A percentile compares a stretch with the other conserved stretches of the same genome.
These are phyloP conservation scores for Harpagoxenus sublaevis DNA, from an alignment of 2,888 invertebrate species.

Conservation along the genomic window DNA sequence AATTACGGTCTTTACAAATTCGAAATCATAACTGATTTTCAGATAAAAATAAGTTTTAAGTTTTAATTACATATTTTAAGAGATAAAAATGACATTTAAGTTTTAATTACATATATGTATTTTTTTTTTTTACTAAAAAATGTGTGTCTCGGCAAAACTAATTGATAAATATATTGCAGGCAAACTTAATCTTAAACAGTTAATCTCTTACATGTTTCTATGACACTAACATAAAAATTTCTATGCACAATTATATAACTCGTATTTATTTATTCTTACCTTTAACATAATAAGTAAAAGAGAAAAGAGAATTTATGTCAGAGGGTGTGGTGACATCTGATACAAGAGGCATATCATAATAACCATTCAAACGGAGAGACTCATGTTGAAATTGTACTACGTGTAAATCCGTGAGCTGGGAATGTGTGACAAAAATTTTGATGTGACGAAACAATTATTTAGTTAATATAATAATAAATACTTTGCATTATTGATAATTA, in stretches of 20 bases:
- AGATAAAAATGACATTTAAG: not conserved
- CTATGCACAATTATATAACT: not conserved
- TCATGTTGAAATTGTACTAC: not conserved
- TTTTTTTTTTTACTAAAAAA: not conserved
- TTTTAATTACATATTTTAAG: not conserved
- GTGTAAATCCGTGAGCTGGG: too few relatives aligned
- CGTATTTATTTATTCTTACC: not conserved
- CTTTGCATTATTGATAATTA: too few relatives aligned
- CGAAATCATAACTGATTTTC: too few relatives aligned
- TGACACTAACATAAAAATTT: not conserved
- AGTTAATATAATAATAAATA: too few relatives aligned
- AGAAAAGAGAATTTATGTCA: not conserved
- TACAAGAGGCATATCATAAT: not conserved
- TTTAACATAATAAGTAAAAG: not conserved
- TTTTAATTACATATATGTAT: not conserved
- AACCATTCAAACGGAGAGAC: not conserved
- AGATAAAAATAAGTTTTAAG: not conserved
- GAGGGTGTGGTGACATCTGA: not conserved
- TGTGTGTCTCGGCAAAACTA: not conserved
- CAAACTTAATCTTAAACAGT: not conserved
- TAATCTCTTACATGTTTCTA: not conserved
- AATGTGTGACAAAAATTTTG: not conserved
- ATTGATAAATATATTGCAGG: not conserved
- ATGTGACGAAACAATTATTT: too few relatives aligned
- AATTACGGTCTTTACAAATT: not conserved